Conservation (phyloP, 1,140 invertebrate genomes). For the Papilio aristodemus region DNA sequence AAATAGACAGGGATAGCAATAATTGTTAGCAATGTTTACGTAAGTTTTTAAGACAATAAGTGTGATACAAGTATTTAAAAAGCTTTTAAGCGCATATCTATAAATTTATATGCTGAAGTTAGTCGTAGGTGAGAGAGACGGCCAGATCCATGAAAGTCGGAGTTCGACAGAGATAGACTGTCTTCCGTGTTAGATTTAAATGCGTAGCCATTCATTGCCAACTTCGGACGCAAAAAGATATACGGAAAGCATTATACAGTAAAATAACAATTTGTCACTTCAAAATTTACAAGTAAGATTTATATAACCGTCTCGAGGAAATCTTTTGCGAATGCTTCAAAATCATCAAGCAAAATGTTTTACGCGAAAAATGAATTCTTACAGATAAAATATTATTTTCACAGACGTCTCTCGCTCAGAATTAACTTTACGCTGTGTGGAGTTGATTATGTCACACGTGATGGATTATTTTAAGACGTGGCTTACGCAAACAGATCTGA, state of each 20-base stretch:
- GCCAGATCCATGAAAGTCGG: no score
- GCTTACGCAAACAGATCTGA: conserved; percentile 2
- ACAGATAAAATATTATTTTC: not conserved
- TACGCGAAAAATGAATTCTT: not conserved
- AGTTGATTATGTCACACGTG: conserved; percentile 13
- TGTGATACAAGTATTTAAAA: no score
- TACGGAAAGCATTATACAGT: not conserved
- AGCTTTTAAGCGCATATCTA: no score
- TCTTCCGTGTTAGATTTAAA: no score
- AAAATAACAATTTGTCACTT: not conserved
- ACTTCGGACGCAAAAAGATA: not conserved
- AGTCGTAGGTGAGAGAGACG: no score
- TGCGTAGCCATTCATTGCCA: not conserved
- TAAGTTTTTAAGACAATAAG: no score
- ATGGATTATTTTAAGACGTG: conserved; percentile 17
- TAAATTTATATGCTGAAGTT: no score
- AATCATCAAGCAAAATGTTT: not conserved
- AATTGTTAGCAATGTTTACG: no score
- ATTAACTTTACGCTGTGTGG: not conserved
- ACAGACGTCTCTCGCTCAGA: not conserved
- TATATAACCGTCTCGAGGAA: not conserved
- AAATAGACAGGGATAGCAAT: no score
- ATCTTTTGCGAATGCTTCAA: not conserved
- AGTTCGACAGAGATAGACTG: no score
- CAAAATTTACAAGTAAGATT: not conserved